These are phyloP conservation scores for Limnephilus auricula DNA, from an alignment of 2,888 invertebrate species.

Conservation along the genomic window DNA sequence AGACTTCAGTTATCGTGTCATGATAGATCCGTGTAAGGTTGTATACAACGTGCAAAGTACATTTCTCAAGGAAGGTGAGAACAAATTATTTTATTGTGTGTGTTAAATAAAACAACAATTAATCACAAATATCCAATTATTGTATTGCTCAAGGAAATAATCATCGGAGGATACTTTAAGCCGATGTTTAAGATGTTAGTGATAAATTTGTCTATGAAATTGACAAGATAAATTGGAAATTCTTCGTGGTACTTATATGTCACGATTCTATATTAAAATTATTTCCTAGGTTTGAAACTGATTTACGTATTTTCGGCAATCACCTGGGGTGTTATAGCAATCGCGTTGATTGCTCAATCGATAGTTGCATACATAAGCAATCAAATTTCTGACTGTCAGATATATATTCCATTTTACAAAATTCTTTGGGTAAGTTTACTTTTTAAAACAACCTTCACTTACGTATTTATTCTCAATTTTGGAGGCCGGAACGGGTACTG, in stretches of 20 bases:
- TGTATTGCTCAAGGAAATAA: neutral
- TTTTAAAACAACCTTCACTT: neutral
- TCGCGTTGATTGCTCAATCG: neutral
- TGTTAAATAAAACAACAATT: neutral
- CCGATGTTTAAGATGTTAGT: too few species aligned
- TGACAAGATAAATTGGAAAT: neutral
- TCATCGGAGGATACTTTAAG: too few species aligned
- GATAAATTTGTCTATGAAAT: too few species aligned
- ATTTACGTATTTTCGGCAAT: neutral
- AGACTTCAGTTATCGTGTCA: neutral
- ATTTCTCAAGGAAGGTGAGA: constrained; percentile 1
- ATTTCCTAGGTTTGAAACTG: neutral
- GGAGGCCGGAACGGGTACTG: too few species aligned
- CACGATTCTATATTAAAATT: neutral
- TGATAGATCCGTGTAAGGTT: neutral
- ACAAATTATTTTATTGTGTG: neutral
- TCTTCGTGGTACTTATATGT: neutral
- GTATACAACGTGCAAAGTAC: neutral
- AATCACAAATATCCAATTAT: neutral
- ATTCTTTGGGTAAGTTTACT: neutral
- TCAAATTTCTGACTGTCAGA: neutral
- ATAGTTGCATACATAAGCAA: neutral
- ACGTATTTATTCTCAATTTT: too few species aligned
- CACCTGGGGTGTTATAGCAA: neutral
- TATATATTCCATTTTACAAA: neutral